Evolutionary conservation across 2,888 invertebrate species (phyloP), one percentile per base, ranked within the genome.

Genomic region (Antheraea assamensis): DNA sequence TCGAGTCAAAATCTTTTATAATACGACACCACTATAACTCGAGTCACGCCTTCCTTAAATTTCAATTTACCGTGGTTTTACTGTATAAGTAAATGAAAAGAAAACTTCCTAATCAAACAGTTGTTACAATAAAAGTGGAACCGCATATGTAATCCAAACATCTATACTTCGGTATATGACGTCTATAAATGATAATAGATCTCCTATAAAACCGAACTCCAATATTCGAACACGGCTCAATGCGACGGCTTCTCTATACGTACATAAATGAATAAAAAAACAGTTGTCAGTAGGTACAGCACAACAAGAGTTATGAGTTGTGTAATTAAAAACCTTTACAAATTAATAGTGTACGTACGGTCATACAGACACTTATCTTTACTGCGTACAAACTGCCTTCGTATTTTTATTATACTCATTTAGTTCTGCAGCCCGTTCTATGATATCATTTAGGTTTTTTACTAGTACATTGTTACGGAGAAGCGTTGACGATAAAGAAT

Each of bases 291-390:
- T n/a, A n/a, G n/a, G n/a, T 15, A 30, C 61, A 64, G 5, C 61
- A 30, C 17, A 64, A 64, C 61, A 64, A 64, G 61, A 64, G 17
- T 64, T 64, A 64, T 30, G 30, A 30, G 17, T 64, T 30, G 30
- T 17, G 17, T 30, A 64, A 64, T 64, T 30, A 64, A 64, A 17
- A 64, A 64, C 27, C 17, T 64, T 64, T 64, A 64, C 61, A 64
- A 64, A 64, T 64, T 64, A 58, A 64, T 30, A 4, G 3, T 27
- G 15, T 58, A 24, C 24, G 58, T 30, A 30, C 61, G 10, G 13
- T 61, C 19, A 61, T n/a, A 58, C 17, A 64, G 30, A 27, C 27
- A 30, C 10, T 58, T 58, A 58, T 58, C 58, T 58, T 58, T 24
- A 24, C 17, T 30, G 61, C 27, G 17, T 64, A 64, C 61, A 30